A percentile compares a stretch with the other conserved stretches of the same genome.
These are phyloP conservation scores for Eonycteris spelaea DNA, from an alignment of 2,113 vertebrate species.

Conservation along the genomic window DNA sequence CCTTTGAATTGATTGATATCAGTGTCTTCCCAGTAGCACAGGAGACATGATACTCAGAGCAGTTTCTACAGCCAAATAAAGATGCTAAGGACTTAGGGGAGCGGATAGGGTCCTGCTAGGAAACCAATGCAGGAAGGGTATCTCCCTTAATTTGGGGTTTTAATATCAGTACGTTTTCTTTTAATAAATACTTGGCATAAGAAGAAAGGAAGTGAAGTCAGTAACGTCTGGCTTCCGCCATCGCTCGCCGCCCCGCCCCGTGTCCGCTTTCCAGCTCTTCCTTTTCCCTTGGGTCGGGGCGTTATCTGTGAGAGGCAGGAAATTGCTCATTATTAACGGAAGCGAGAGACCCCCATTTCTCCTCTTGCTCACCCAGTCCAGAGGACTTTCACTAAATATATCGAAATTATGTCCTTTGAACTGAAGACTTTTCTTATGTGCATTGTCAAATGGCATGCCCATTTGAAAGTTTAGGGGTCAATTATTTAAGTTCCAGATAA, in stretches of 20 bases:
- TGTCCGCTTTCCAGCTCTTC: rapidly evolving
- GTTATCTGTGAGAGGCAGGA: background rate
- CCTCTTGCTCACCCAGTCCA: background rate
- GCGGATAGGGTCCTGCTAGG: background rate
- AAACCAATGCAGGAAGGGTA: background rate
- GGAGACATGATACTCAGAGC: background rate
- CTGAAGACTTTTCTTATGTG: background rate
- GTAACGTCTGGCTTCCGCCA: background rate
- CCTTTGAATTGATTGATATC: rapidly evolving
- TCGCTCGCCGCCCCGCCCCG: rapidly evolving
- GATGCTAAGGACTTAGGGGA: background rate
- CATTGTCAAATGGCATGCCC: rapidly evolving
- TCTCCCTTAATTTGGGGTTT: background rate
- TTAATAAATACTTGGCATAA: background rate
- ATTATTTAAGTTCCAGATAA: background rate
- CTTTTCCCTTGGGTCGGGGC: background rate
- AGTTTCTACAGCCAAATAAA: background rate
- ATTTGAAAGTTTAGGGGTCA: background rate
- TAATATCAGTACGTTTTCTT: background rate
- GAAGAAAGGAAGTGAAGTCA: background rate
- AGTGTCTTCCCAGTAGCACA: background rate
- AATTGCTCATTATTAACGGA: background rate
- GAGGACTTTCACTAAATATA: background rate
- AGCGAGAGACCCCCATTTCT: rapidly evolving
- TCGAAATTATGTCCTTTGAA: background rate